Evolutionary conservation across 2,113 vertebrate species (phyloP), one percentile per base, ranked within the genome.

Genomic region (Spheniscus mendiculus): DNA sequence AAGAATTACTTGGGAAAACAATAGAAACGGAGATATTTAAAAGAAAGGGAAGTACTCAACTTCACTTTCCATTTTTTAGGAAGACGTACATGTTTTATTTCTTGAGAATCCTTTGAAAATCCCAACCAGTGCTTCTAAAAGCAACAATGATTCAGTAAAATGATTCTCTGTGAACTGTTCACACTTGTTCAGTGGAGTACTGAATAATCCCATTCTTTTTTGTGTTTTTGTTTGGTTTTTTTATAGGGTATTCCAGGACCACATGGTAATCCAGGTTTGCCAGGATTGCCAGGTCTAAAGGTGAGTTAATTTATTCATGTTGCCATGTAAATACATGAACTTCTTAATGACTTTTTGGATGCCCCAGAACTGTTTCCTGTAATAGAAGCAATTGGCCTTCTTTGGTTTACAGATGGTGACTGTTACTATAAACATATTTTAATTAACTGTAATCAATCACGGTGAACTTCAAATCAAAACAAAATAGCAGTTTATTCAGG

Each of bases 181-280:
- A 20, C 4, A 3, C 25, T 71, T 79, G 4, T 65, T 94, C n/a
- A 61, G 38, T 55, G 38, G 11, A 50, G 5, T 72, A 19, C 78
- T 92, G 56, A 87, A 42, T 91, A 91, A 83, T 52, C 10, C 21
- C 8, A 11, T 14, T 80, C 0, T 2, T 59, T 29, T 9, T 47
- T 74, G 7, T 20, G 59, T 15, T n/a, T 72, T 36, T 22, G 6
- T 62, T 89, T 59, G 42, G 14, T 62, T 30, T 82, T 96, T 85
- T 95, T 97, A 21, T 83, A 99, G 99, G 99, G 99, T 93, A 98
- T 98, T 70, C 93, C 98, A 78, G 99, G 99, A 93, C 99, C 99
- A 94, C 98, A 99, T 94, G 99, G 99, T 97, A 99, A 98, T 94
- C 99, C 99, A 77, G 99, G 99, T 58, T 97, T 98, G 83, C 98